Evolutionary conservation across 2,113 vertebrate genomes (phyloP), one percentile per base, ranked within the genome.

Genomic region (Gymnorhina tibicen): DNA sequence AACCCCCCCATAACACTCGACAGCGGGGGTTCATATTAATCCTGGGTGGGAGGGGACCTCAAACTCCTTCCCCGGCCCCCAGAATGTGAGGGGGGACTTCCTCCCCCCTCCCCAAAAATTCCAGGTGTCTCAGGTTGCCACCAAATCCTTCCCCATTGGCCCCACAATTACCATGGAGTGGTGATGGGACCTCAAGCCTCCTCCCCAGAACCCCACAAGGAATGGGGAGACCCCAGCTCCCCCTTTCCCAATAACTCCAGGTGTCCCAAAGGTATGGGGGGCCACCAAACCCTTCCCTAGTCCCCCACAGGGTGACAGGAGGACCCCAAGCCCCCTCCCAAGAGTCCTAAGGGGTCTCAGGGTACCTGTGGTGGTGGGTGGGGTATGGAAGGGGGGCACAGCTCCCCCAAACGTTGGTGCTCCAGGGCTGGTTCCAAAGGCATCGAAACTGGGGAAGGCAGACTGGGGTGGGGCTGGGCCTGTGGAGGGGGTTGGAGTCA

Each of bases 1-100:
- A 19, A 7, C 4, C 24, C 39, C 20, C 20, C 39, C 19, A 7
- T 1, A 24, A 24, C 26, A 15, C 49, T 17, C 5, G 1, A 50
- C 6, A 39, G 4, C 0, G 0, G 18, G 4, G 4, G 4, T 13
- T 32, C 10, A 7, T 37, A 46, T 44, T 44, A 66, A 44, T 35
- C 12, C 6, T 30, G 26, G 9, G 9, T 55, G 39, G 26, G 76
- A 79, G 16, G 5, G 19, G 15, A 20, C 33, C 26, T 22, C 11
- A 32, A 47, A 47, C 17, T 39, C 52, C 32, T 16, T 67, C 28
- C 41, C 21, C 16, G 26, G 18, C 3, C 23, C 23, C 37, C 18
- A 50, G 14, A 63, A 16, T 27, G 18, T 16, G 23, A 10, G 24
- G 14, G 23, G 14, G 32, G 13, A 6, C 23, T 18, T 11, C 15